phyloP scores from a whole-genome alignment of 2,888 invertebrate genomes.

The Thecophora atra region DNA sequence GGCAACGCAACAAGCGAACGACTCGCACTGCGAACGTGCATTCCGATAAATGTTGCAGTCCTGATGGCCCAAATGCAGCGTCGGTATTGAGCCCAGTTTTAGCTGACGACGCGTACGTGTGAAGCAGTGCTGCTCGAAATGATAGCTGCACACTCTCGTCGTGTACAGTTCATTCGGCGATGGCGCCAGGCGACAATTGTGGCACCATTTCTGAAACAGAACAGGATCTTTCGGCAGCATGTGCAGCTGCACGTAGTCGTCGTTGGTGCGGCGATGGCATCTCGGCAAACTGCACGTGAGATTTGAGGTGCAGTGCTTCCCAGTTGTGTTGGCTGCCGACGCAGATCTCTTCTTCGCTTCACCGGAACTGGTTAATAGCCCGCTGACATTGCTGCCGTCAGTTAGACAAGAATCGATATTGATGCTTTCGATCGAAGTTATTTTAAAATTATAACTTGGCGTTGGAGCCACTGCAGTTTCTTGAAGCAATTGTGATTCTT shows the following conservation, averaged over 20 bases:
- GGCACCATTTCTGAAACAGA: conserved; percentile 42
- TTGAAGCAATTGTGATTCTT: neutral
- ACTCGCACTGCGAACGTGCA: neutral
- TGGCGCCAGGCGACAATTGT: conserved; percentile 37
- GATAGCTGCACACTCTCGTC: conserved; percentile 40
- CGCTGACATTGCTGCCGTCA: conserved; percentile 1
- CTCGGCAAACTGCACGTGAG: conserved; percentile 21
- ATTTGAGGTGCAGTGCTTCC: conserved; percentile 4
- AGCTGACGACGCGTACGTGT: conserved; percentile 37
- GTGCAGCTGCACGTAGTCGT: conserved; percentile 41
- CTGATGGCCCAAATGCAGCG: conserved; percentile 38
- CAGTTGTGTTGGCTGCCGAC: neutral
- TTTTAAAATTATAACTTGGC: conserved; percentile 29
- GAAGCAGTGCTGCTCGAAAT: conserved; percentile 41
- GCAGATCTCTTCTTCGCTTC: neutral
- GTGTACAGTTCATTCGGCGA: conserved; percentile 21
- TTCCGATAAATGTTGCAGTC: conserved; percentile 26
- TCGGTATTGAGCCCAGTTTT: conserved; percentile 41
- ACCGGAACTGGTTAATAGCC: conserved; percentile 3
- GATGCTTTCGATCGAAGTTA: conserved; percentile 27
- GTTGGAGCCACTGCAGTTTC: neutral
- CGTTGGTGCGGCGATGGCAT: conserved; percentile 13
- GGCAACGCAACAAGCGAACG: conserved; percentile 31
- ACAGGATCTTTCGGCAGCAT: conserved; percentile 43
- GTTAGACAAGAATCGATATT: neutral